A percentile compares a stretch with the other conserved stretches of the same genome.
Evolutionary conservation across 2,797 vertebrate species (phyloP).

Genomic region (Hirundo rustica): DNA sequence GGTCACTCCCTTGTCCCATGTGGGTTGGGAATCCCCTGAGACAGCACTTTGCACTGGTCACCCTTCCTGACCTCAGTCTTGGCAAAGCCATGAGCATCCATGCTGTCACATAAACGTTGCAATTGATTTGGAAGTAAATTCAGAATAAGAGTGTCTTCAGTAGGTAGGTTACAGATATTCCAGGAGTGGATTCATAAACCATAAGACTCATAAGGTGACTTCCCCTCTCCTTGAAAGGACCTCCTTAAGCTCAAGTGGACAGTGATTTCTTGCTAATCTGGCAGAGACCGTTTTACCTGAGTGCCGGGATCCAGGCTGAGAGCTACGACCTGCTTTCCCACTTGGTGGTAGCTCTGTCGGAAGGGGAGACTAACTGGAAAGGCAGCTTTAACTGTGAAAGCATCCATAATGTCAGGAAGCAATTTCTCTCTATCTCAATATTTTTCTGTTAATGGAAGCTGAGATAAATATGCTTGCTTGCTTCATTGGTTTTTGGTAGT

Average conservation of each 20-base stretch:
- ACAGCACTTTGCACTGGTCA: rapidly evolving
- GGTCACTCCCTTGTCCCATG: rapidly evolving
- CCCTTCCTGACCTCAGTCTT: background rate
- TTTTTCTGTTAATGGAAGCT: background rate
- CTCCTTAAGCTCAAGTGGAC: background rate
- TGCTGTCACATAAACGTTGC: rapidly evolving
- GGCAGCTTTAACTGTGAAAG: background rate
- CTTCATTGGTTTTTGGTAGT: background rate
- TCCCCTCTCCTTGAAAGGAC: background rate
- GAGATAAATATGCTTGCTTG: background rate
- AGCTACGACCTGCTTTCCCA: background rate
- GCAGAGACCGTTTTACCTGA: background rate
- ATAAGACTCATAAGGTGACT: background rate
- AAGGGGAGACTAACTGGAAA: background rate
- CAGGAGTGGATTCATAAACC: background rate
- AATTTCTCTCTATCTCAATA: background rate
- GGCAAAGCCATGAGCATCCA: background rate
- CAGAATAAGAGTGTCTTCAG: background rate
- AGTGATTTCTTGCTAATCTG: background rate
- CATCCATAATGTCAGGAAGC: background rate
- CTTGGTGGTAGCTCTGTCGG: background rate
- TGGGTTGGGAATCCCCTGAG: too few relatives aligned
- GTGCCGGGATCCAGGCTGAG: background rate
- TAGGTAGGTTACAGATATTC: background rate
- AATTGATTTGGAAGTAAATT: background rate